Evolutionary conservation across 2,113 vertebrate genomes (phyloP).

Genomic region (Halichoeres trimaculatus): DNA sequence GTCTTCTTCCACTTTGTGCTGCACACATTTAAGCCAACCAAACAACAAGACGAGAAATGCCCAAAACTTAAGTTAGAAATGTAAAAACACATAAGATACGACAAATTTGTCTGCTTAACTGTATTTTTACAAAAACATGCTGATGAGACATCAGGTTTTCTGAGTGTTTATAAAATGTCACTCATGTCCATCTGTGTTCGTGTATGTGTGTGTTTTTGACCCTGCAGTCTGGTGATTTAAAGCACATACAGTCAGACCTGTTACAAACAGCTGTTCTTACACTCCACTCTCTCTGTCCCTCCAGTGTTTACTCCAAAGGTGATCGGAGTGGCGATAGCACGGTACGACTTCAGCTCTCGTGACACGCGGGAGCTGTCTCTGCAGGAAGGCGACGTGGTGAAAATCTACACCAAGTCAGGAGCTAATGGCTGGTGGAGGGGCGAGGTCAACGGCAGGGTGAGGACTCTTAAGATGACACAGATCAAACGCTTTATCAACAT

Average conservation of each 20-base stretch:
- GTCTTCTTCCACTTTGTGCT: too few relatives aligned
- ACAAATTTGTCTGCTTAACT: too few relatives aligned
- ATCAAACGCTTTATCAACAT: too few relatives aligned
- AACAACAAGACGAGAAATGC: too few relatives aligned
- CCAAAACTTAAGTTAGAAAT: too few relatives aligned
- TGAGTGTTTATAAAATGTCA: background rate
- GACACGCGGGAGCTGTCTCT: constrained; percentile 95
- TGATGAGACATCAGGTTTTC: background rate
- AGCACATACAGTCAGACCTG: background rate
- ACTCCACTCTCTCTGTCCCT: constrained; percentile 9
- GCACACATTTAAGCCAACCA: too few relatives aligned
- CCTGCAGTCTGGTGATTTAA: background rate
- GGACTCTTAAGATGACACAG: constrained; percentile 25
- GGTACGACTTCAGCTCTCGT: constrained; percentile 96
- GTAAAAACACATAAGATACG: too few relatives aligned
- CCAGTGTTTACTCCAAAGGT: constrained; percentile 93
- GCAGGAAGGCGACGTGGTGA: constrained; percentile 94
- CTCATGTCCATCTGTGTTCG: background rate
- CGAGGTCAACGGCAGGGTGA: constrained; percentile 94
- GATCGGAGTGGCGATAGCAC: constrained; percentile 93
- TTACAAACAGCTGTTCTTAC: background rate
- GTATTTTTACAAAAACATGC: too few relatives aligned
- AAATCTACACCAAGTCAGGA: constrained; percentile 95
- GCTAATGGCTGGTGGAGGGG: constrained; percentile 98
- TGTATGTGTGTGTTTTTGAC: background rate